These are phyloP conservation scores for Fringilla coelebs DNA, from an alignment of 2,797 vertebrate genomes.

Conservation along the genomic window DNA sequence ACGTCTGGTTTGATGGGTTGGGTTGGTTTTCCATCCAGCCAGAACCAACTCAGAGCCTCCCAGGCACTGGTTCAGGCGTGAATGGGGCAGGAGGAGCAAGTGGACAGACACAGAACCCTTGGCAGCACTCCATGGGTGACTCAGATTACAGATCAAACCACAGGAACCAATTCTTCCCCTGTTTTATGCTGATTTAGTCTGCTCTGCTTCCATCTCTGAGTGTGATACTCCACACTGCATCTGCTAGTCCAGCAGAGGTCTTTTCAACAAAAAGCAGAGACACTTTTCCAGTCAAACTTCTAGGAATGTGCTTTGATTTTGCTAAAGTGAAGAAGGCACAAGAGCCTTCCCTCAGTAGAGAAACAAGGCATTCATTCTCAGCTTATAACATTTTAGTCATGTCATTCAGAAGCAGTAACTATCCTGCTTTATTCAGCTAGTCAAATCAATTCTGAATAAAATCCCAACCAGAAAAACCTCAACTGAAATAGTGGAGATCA, in stretches of 20 bases:
- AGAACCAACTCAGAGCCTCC: neutral
- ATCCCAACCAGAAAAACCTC: neutral
- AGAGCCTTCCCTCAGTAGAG: neutral
- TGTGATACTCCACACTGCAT: neutral
- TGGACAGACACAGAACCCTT: neutral
- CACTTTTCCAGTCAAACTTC: neutral
- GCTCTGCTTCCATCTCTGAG: neutral
- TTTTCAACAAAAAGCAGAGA: neutral
- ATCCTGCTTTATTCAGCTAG: neutral
- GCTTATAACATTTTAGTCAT: neutral
- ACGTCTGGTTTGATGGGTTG: neutral
- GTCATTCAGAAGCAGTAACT: neutral
- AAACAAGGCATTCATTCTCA: neutral
- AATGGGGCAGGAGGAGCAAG: neutral
- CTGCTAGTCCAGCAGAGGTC: neutral
- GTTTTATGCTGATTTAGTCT: neutral
- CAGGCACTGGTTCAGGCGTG: neutral
- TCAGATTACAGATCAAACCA: neutral
- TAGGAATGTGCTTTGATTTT: neutral
- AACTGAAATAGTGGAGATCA: neutral
- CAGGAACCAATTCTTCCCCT: neutral
- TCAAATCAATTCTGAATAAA: neutral
- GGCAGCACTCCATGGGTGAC: neutral
- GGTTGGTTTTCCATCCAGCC: neutral
- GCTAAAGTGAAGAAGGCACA: neutral